phyloP scores from a whole-genome alignment of 2,113 vertebrate species.

The Phaetusa simplex region DNA sequence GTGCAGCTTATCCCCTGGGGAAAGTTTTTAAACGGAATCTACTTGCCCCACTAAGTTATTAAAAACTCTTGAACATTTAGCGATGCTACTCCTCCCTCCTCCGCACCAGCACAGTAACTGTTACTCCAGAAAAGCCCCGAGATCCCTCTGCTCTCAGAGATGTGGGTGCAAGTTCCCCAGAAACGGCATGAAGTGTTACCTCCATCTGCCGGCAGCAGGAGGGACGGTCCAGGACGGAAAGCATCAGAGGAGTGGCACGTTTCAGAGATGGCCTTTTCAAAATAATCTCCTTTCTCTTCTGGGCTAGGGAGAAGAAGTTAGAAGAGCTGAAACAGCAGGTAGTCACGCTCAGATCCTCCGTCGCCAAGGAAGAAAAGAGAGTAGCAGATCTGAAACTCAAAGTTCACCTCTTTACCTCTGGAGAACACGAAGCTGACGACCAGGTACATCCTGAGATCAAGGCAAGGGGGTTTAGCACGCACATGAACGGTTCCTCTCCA shows the following conservation, averaged over 20 bases:
- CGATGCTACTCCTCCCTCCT: too few species aligned
- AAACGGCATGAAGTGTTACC: not conserved
- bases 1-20: not conserved
- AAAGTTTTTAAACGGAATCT: not conserved
- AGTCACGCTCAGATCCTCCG: slow-evolving; percentile 63
- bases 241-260: rapidly evolving
- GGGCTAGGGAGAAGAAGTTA: slow-evolving; percentile 78
- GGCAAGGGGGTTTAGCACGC: rapidly evolving
- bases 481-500: not conserved
- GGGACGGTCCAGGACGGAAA: not conserved
- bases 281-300: not conserved
- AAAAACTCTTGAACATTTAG: not conserved
- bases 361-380: slow-evolving; percentile 77
- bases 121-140: not conserved
- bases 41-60: not conserved
- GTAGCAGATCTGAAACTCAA: slow-evolving; percentile 79
- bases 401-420: slow-evolving; percentile 77
- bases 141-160: not conserved
- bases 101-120: not conserved
- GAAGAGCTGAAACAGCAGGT: slow-evolving; percentile 76
- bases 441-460: slow-evolving; percentile 70
- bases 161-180: not conserved
- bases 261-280: not conserved
- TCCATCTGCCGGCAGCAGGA: slow-evolving; percentile 33
- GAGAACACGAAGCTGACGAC: slow-evolving; percentile 71